Evolutionary conservation across 2,888 invertebrate species (phyloP).

Genomic region (Papilio elwesi): DNA sequence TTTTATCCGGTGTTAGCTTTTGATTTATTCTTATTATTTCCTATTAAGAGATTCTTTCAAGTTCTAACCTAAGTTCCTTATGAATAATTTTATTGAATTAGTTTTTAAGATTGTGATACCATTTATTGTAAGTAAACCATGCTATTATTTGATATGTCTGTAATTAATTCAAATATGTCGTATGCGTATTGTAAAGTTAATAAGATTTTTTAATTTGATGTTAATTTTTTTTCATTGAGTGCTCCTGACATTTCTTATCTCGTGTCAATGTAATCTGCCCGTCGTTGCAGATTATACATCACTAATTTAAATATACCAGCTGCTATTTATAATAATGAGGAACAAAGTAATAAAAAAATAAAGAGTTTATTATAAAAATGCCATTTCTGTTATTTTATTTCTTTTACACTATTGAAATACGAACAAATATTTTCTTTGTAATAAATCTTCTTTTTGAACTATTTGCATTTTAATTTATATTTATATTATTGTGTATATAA

Average conservation of each 20-base stretch:
- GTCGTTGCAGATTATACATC: conserved; percentile 47
- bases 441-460: too few species aligned
- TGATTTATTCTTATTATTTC: conserved; percentile 62
- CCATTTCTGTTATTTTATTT: conserved; percentile 59
- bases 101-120: conserved; percentile 82
- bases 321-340: conserved; percentile 50
- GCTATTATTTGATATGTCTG: conserved; percentile 65
- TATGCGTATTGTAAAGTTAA: conserved; percentile 59
- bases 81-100: conserved; percentile 71
- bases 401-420: conserved; percentile 45
- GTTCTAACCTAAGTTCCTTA: conserved; percentile 81
- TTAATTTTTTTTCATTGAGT: conserved; percentile 62
- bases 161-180: conserved; percentile 58
- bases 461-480: too few species aligned
- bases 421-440: too few species aligned
- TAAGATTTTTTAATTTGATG: conserved; percentile 64
- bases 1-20: conserved; percentile 51
- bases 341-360: conserved; percentile 68
- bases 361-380: conserved; percentile 68
- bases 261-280: conserved; percentile 52
- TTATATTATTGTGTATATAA: too few species aligned
- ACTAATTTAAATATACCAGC: conserved; percentile 31
- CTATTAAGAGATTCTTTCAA: conserved; percentile 65
- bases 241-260: conserved; percentile 53
- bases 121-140: conserved; percentile 77